phyloP scores from a whole-genome alignment of 2,797 vertebrate genomes.

The Danionella dracula region DNA sequence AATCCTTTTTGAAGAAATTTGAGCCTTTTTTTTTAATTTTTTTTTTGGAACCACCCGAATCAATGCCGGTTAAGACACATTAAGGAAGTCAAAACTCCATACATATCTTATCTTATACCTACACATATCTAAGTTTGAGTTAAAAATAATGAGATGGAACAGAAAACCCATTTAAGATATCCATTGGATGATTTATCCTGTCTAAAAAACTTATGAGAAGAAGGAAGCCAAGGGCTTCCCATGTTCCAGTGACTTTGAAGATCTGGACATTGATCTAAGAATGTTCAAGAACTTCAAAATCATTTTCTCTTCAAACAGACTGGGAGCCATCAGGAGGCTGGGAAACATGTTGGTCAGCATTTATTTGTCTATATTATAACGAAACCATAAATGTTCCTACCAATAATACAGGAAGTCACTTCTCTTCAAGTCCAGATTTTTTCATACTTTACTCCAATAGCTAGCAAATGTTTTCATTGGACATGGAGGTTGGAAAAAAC shows the following conservation, averaged over 20 bases:
- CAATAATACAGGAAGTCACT: background rate
- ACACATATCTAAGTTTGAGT: too few relatives aligned
- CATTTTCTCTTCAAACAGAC: background rate
- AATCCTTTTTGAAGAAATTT: too few relatives aligned
- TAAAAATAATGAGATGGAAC: too few relatives aligned
- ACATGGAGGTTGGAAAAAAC: background rate
- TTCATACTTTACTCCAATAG: background rate
- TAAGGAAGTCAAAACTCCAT: too few relatives aligned
- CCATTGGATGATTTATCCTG: too few relatives aligned
- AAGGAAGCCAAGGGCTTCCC: background rate
- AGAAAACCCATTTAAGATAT: too few relatives aligned
- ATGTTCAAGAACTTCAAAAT: background rate
- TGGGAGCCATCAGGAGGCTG: background rate
- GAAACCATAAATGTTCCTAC: background rate
- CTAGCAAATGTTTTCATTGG: background rate
- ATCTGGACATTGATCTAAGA: background rate
- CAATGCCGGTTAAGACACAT: too few relatives aligned
- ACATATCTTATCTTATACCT: too few relatives aligned
- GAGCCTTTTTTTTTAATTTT: too few relatives aligned
- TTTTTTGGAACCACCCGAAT: too few relatives aligned
- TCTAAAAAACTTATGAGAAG: background rate
- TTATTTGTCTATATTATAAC: slow-evolving; percentile 15
- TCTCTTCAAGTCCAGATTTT: background rate
- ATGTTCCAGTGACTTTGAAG: slow-evolving; percentile 18
- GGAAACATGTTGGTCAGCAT: background rate